Percentiles rank a stretch among this genome's conserved stretches.
Evolutionary conservation across 2,113 vertebrate species (phyloP).

Genomic region (Eonycteris spelaea): DNA sequence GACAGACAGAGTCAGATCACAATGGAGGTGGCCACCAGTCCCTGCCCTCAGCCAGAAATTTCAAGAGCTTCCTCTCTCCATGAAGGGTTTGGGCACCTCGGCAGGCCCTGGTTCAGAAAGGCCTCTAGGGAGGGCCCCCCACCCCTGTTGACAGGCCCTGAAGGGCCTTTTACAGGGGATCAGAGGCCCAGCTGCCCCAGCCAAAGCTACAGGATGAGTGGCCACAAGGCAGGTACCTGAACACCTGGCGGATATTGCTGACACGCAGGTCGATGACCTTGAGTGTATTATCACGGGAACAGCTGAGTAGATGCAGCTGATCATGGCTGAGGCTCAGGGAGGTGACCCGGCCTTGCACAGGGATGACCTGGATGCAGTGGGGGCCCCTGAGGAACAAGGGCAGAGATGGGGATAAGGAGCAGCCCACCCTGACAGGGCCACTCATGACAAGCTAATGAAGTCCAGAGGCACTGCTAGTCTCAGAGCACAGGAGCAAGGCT

Average conservation of each 20-base stretch:
- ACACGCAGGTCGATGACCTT: conserved; percentile 88
- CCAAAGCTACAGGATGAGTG: background rate
- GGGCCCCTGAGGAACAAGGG: conserved; percentile 76
- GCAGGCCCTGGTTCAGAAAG: background rate
- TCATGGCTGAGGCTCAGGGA: conserved; percentile 88
- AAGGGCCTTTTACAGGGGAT: background rate
- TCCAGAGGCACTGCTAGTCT: background rate
- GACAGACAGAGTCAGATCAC: background rate
- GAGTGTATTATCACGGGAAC: conserved; percentile 89
- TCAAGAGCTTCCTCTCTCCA: background rate
- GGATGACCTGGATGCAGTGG: conserved; percentile 84
- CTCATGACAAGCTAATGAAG: background rate
- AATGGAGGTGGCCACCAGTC: background rate
- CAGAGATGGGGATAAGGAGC: background rate
- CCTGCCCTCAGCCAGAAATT: background rate
- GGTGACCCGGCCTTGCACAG: conserved; percentile 87
- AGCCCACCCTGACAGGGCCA: background rate
- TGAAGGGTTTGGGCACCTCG: background rate
- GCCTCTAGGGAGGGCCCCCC: background rate
- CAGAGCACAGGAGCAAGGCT: background rate
- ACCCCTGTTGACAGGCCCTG: background rate
- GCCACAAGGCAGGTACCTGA: conserved; percentile 81
- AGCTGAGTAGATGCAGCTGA: conserved; percentile 89
- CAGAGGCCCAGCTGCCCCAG: background rate
- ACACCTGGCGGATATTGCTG: conserved; percentile 81